phyloP scores from a whole-genome alignment of 2,888 invertebrate species.

The Hyposoter dolosus region DNA sequence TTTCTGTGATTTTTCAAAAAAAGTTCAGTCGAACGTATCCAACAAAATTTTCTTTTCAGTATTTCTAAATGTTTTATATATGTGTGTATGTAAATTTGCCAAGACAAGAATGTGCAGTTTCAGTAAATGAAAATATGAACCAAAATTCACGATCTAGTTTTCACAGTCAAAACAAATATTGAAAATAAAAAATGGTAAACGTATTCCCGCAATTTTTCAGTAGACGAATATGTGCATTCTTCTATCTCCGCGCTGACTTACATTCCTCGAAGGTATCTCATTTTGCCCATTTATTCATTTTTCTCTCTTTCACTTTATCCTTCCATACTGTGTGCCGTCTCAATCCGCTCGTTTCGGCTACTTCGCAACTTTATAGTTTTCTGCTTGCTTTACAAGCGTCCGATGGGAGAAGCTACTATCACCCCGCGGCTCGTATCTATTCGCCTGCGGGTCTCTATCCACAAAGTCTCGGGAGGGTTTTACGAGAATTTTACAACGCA shows the following conservation, averaged over 20 bases:
- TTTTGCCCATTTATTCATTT: neutral
- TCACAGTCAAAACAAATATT: neutral
- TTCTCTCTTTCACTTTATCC: constrained; percentile 45
- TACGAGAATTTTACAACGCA: constrained; percentile 62
- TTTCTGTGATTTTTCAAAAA: no score
- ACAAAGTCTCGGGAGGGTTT: constrained; percentile 35
- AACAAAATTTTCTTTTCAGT: no score
- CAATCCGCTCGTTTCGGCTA: constrained; percentile 59
- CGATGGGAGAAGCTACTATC: constrained; percentile 36
- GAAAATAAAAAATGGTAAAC: neutral
- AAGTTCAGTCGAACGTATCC: no score
- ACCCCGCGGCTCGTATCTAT: constrained; percentile 30
- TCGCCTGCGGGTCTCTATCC: constrained; percentile 33
- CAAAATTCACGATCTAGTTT: neutral
- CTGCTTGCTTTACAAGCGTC: constrained; percentile 60
- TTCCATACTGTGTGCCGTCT: constrained; percentile 24
- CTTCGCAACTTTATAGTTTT: constrained; percentile 60
- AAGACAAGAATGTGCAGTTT: no score
- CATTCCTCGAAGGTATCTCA: constrained; percentile 8
- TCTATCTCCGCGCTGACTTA: neutral
- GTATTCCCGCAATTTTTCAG: neutral
- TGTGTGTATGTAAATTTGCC: no score
- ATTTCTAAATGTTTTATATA: no score
- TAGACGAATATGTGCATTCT: constrained; percentile 19
- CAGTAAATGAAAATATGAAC: neutral